Evolutionary conservation across 2,113 vertebrate genomes (phyloP).

Genomic region (Polypterus senegalus): DNA sequence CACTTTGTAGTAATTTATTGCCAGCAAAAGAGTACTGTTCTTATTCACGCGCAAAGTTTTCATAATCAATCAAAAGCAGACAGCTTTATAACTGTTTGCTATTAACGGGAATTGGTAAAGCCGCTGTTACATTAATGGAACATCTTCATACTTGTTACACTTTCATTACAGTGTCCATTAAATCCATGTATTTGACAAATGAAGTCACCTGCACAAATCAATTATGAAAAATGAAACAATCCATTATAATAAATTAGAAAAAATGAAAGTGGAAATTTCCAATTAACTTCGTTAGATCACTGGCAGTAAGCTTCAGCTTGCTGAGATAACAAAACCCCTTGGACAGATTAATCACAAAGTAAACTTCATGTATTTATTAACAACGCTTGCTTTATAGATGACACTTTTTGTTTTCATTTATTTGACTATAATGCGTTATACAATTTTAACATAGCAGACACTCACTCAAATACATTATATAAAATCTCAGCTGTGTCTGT

Average conservation of each 20-base stretch:
- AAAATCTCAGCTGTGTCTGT: no score
- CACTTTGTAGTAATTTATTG: slow-evolving; percentile 26
- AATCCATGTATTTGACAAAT: slow-evolving; percentile 41
- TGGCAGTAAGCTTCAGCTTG: slow-evolving; percentile 25
- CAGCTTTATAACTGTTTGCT: slow-evolving; percentile 26
- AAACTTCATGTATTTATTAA: slow-evolving; percentile 5
- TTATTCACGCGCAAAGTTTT: slow-evolving; percentile 27
- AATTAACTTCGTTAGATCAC: slow-evolving; percentile 26
- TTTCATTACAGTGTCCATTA: slow-evolving; percentile 51
- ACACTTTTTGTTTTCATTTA: no score
- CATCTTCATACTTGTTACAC: slow-evolving; percentile 45
- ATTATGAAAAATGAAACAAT: slow-evolving; percentile 41
- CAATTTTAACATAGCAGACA: no score
- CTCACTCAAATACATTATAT: no score
- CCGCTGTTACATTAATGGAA: slow-evolving; percentile 49
- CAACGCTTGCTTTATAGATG: no score
- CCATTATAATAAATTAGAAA: slow-evolving; percentile 36
- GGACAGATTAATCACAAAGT: slow-evolving; percentile 36
- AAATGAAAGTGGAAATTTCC: slow-evolving; percentile 35
- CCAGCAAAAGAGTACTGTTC: slow-evolving; percentile 16
- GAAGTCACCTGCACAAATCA: slow-evolving; percentile 47
- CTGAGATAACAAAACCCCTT: slow-evolving; percentile 37
- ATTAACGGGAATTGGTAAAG: slow-evolving; percentile 29
- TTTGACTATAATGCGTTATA: no score
- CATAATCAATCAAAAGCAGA: slow-evolving; percentile 29